phyloP scores from a whole-genome alignment of 2,888 invertebrate species.

The Steinernema carpocapsae region DNA sequence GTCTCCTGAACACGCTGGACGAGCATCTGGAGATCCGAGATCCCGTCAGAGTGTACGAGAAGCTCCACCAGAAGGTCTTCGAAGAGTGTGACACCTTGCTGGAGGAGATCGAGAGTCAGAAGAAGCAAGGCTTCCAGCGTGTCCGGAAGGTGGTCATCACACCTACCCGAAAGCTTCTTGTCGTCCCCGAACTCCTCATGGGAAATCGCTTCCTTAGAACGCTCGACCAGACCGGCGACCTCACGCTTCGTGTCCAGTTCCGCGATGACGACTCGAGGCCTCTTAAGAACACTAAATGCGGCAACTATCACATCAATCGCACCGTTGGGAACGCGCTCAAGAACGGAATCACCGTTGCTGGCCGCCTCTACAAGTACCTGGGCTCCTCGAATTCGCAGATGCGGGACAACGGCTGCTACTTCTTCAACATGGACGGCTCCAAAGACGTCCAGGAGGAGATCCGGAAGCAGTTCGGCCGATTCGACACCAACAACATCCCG shows the following conservation, averaged over 20 bases:
- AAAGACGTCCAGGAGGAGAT: slow-evolving; percentile 45
- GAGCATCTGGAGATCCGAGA: slow-evolving; percentile 40
- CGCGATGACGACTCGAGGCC: slow-evolving; percentile 51
- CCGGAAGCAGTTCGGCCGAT: slow-evolving; percentile 52
- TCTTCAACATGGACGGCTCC: slow-evolving; percentile 46
- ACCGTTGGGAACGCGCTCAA: slow-evolving; percentile 4
- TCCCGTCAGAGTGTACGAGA: neutral
- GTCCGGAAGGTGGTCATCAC: slow-evolving; percentile 61
- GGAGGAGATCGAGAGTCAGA: slow-evolving; percentile 40
- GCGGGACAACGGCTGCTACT: slow-evolving; percentile 68
- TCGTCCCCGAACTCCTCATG: slow-evolving; percentile 68
- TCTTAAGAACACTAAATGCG: neutral
- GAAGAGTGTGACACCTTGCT: neutral
- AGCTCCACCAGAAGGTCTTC: neutral
- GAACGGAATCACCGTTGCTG: slow-evolving; percentile 38
- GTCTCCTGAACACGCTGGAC: slow-evolving; percentile 46
- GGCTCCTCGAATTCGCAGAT: slow-evolving; percentile 68
- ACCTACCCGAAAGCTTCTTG: slow-evolving; percentile 63
- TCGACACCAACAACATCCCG: slow-evolving; percentile 64
- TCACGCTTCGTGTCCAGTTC: slow-evolving; percentile 59
- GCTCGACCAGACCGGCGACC: slow-evolving; percentile 53
- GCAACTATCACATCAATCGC: neutral
- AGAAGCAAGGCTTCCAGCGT: slow-evolving; percentile 49
- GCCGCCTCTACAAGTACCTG: slow-evolving; percentile 57
- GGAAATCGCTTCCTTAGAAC: slow-evolving; percentile 66